Evolutionary conservation across 2,797 vertebrate genomes (phyloP), one percentile per base, ranked within the genome.

Genomic region (Eleutherodactylus coqui): DNA sequence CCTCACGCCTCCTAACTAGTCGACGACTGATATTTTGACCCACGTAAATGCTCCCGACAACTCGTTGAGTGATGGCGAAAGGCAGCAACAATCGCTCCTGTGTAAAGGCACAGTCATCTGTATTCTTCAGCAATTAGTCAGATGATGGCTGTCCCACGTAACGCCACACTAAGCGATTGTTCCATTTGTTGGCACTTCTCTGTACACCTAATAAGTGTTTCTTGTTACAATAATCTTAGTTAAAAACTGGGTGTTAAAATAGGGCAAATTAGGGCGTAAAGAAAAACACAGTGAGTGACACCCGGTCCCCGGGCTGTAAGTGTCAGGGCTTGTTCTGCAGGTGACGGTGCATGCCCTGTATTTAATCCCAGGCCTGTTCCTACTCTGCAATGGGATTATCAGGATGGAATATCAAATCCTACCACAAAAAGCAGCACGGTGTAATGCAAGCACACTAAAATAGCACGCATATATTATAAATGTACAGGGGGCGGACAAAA

Each of bases 251-350:
- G 60, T 32, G 60, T 62, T 58, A 55, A 53, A 53, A 64, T 17
- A 13, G 11, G 75, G 29, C 29, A 60, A 27, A 38, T 17, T 60
- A 41, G 51, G 51, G 51, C 4, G 51, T 77, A 19, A 55, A 6
- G 51, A n/a, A 55, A 38, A 38, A 14, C 19, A 14, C 3, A 11
- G 64, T n/a, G 21, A 70, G 67, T 11, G 67, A 27, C 67, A 32
- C 70, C 70, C 14, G n/a, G 8, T 53, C 70, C 85, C 32, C 19
- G 9, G 79, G 78, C 78, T 27, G 58, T 47, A 53, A 19, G 27
- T 41, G 85, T 67, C 78, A 45, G 38, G 47, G 70, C 85, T 75
- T 67, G 85, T 64, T 45, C 17, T 19, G 38, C 7, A 81, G 38
- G 36, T n/a, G 38, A 72, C 76, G 4, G 34, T 72, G 16, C 38